A percentile compares a stretch with the other conserved stretches of the same genome.
phyloP scores from a whole-genome alignment of 2,113 vertebrate genomes.

The Cheirogaleus medius region DNA sequence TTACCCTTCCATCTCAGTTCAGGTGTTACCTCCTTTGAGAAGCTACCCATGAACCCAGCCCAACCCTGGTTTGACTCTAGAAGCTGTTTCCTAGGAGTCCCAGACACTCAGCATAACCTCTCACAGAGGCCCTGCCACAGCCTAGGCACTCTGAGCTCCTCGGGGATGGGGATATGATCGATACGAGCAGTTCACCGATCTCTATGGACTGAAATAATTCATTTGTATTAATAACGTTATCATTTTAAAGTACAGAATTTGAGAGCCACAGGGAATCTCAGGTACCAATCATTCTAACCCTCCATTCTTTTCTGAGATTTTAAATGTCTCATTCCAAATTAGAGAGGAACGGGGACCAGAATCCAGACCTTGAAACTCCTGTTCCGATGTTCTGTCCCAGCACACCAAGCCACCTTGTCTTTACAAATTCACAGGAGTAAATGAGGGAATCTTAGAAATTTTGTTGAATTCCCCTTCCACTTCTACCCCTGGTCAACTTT shows the following conservation, averaged over 20 bases:
- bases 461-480: neutral
- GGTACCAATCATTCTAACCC: neutral
- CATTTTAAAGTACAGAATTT: constrained; percentile 30
- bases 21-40: neutral
- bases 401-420: neutral
- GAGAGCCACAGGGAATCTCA: neutral
- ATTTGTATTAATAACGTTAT: neutral
- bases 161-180: neutral
- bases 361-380: neutral
- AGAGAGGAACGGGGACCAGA: neutral
- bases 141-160: neutral
- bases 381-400: neutral
- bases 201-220: neutral
- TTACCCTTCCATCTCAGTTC: neutral
- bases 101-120: neutral
- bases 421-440: neutral
- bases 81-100: neutral
- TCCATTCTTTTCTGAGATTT: neutral
- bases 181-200: neutral
- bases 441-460: neutral
- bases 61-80: neutral
- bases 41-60: neutral
- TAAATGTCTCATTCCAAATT: constrained; percentile 11
- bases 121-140: neutral
- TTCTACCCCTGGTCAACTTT: neutral